Conservation (phyloP, 1,140 invertebrate genomes). For the Leptoteleia sp. region DNA sequence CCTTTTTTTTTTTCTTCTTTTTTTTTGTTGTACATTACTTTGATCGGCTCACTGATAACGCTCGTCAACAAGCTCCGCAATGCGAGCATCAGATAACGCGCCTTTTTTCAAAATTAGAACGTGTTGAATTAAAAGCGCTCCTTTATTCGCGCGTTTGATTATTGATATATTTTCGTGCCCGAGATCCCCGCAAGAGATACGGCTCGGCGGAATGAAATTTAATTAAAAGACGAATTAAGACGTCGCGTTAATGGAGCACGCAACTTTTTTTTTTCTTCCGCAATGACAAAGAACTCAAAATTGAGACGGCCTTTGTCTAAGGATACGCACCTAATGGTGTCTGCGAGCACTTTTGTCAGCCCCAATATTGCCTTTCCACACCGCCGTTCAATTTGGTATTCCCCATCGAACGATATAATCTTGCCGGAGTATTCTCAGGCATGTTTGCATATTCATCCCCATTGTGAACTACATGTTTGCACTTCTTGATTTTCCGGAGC, state of each 20-base stretch:
- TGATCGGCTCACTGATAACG: conserved; percentile 40
- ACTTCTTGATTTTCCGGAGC: conserved; percentile 62
- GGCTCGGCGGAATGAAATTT: conserved; percentile 12
- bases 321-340: not conserved
- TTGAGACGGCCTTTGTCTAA: conserved; percentile 8
- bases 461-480: conserved; percentile 67
- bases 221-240: conserved; percentile 35
- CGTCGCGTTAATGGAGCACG: conserved; percentile 16
- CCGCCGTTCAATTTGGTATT: conserved; percentile 4
- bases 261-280: not conserved
- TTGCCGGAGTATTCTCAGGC: conserved; percentile 65
- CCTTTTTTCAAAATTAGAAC: conserved; percentile 21
- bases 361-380: conserved; percentile 15
- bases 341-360: not conserved
- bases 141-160: conserved; percentile 37
- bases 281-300: too few relatives aligned
- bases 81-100: conserved; percentile 29
- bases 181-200: conserved; percentile 1
- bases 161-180: conserved; percentile 23
- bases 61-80: conserved; percentile 43
- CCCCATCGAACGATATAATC: conserved; percentile 66
- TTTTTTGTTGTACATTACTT: too few relatives aligned
- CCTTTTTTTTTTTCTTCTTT: too few relatives aligned
- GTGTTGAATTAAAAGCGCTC: conserved; percentile 38
- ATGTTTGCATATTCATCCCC: conserved; percentile 57